phyloP scores from a whole-genome alignment of 2,888 invertebrate species.

The Tridacna gigas region DNA sequence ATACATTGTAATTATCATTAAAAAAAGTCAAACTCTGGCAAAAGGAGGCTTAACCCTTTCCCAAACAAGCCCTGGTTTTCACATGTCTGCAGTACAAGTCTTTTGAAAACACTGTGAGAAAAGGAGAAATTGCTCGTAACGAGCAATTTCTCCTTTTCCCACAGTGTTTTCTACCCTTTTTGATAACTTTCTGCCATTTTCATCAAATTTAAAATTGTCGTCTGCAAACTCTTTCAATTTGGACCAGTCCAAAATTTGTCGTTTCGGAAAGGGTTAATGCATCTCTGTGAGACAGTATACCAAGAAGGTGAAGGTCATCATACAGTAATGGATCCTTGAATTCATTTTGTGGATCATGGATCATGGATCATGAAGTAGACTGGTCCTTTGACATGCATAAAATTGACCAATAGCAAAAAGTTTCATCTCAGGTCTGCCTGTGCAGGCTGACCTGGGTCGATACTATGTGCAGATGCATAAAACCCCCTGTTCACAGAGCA shows the following conservation, averaged over 20 bases:
- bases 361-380: no score
- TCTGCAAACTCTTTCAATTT: not conserved
- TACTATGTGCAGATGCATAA: no score
- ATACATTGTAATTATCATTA: not conserved
- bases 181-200: no score
- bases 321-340: no score
- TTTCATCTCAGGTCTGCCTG: no score
- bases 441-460: no score
- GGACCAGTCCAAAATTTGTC: not conserved
- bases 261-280: not conserved
- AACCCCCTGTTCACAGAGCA: no score
- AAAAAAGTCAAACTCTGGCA: not conserved
- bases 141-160: slow-evolving; percentile 7
- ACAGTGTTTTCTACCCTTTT: slow-evolving; percentile 6
- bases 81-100: not conserved
- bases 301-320: no score
- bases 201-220: not conserved
- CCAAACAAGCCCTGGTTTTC: not conserved
- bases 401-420: no score
- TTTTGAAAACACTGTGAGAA: not conserved
- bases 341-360: no score
- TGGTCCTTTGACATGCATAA: no score
- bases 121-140: not conserved
- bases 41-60: not conserved
- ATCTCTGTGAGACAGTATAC: no score